Base-by-base conservation (phyloP, 2,888 invertebrate species). In the Phyto melanocephala region DNA sequence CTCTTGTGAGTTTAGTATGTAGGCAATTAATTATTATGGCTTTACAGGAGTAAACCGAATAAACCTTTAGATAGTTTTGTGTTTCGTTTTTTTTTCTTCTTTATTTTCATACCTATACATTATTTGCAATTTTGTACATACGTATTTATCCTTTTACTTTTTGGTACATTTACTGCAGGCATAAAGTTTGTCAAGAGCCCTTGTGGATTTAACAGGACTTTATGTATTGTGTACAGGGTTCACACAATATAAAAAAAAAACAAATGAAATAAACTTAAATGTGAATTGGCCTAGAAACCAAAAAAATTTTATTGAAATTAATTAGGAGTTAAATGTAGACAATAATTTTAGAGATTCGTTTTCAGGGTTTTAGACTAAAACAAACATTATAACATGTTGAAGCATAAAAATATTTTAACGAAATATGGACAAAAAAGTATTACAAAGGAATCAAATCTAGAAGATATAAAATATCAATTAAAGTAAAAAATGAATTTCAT, bases 21-120 rank as follows among this genome's bases (percentile, higher is more conserved):
- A 45, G 60, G 65, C 67, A 79, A 79, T 79, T 79, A 79, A 79
- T 79, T 79, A 74, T 74, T 74, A 79, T 67, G 79, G 72, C 79
- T 79, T 79, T 67, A 24, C 50, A 15, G 71, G 15, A 56, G 8
- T 45, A 58, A n/a, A 70, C n/a, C 17, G 6, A 33, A 8, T 17
- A 67, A 24, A 24, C 17, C 22, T 8, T 54, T n/a, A 15, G 24
- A 15, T 54, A n/a, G n/a, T n/a, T n/a, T n/a, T 47, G 5, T 47
- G 0, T 11, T 6, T 15, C 10, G 15, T 24, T 40, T 15, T 24
- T 33, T 28, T 28, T 6, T 28, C 4, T 28, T 28, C 6, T 28
- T 28, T 6, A 28, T 28, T 28, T 3, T 28, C 6, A 3, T 28
- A 28, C 6, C 28, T 28, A 28, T 40, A 54, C 24, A 33, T 7